Conservation (phyloP, 64 coral and sea anemone species). For the Acropora tenuis region DNA sequence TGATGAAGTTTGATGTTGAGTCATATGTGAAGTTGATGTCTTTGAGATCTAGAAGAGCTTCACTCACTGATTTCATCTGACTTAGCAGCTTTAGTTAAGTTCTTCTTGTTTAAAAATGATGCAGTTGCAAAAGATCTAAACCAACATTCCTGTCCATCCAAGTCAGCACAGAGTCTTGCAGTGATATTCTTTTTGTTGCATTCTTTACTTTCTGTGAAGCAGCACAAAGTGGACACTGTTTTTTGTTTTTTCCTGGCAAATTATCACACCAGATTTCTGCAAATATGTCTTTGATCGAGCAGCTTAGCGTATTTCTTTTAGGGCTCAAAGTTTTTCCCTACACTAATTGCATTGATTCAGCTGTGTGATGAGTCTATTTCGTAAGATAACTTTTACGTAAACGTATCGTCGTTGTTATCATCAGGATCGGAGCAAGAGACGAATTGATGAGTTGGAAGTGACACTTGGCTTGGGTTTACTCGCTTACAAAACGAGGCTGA, state of each 20-base stretch:
- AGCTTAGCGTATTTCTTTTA: too few relatives aligned
- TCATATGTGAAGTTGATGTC: slow-evolving; percentile 20
- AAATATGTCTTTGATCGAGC: too few relatives aligned
- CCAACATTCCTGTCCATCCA: slow-evolving; percentile 2
- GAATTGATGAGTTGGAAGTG: too few relatives aligned
- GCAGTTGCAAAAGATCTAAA: neutral
- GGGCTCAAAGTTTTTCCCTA: too few relatives aligned
- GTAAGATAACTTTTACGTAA: too few relatives aligned
- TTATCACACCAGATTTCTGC: too few relatives aligned
- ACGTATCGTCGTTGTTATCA: too few relatives aligned
- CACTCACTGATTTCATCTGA: slow-evolving; percentile 23
- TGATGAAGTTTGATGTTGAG: slow-evolving; percentile 25
- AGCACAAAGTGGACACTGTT: slow-evolving; percentile 20
- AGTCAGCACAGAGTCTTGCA: slow-evolving; percentile 3
- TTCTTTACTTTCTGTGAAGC: slow-evolving; percentile 29
- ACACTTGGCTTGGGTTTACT: too few relatives aligned
- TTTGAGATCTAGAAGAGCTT: slow-evolving; percentile 29
- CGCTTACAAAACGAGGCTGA: too few relatives aligned
- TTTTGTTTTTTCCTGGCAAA: slow-evolving; percentile 1
- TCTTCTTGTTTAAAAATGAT: slow-evolving; percentile 21
- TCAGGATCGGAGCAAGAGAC: too few relatives aligned
- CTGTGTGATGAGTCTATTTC: too few relatives aligned
- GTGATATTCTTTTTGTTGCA: neutral
- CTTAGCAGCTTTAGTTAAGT: slow-evolving; percentile 12
- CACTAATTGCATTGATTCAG: too few relatives aligned